A percentile compares a stretch with the other conserved stretches of the same genome.
Conservation (phyloP, 2,113 vertebrate species). For the Capreolus pygargus region DNA sequence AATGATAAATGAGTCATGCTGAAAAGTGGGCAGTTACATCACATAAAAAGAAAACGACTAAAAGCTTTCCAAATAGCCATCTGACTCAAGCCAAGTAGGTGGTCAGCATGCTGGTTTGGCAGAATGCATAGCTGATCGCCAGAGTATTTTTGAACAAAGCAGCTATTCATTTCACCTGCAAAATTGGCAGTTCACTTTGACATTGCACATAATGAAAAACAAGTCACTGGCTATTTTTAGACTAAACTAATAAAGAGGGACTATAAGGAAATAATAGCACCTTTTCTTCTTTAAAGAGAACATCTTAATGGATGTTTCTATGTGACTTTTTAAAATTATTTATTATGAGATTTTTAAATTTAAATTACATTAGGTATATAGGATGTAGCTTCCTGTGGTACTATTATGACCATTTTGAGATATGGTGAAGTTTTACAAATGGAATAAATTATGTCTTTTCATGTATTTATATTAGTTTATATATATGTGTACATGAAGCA, state of each 20-base stretch:
- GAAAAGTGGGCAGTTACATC: constrained; percentile 62
- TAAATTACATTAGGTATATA: neutral
- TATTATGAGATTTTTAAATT: neutral
- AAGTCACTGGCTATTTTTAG: constrained; percentile 65
- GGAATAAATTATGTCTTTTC: neutral
- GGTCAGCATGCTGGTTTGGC: constrained; percentile 50
- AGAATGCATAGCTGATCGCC: constrained; percentile 51
- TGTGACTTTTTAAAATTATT: neutral
- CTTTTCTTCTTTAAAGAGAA: neutral
- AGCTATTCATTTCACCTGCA: constrained; percentile 50
- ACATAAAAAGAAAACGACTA: constrained; percentile 48
- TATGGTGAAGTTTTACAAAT: neutral
- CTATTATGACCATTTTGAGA: neutral
- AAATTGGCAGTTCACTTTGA: constrained; percentile 45
- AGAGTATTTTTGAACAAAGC: constrained; percentile 49
- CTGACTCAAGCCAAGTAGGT: constrained; percentile 62
- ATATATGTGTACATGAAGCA: neutral
- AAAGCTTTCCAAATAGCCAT: constrained; percentile 62
- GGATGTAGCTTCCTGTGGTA: neutral
- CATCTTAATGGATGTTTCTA: neutral
- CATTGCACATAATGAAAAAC: constrained; percentile 59
- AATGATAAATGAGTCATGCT: constrained; percentile 61
- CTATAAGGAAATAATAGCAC: neutral
- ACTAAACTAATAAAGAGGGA: constrained; percentile 54
- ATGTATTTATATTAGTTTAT: neutral